Percentiles rank a stretch among this genome's conserved stretches.
Conservation (phyloP, 1,140 invertebrate genomes). For the Drosophila simulans region DNA sequence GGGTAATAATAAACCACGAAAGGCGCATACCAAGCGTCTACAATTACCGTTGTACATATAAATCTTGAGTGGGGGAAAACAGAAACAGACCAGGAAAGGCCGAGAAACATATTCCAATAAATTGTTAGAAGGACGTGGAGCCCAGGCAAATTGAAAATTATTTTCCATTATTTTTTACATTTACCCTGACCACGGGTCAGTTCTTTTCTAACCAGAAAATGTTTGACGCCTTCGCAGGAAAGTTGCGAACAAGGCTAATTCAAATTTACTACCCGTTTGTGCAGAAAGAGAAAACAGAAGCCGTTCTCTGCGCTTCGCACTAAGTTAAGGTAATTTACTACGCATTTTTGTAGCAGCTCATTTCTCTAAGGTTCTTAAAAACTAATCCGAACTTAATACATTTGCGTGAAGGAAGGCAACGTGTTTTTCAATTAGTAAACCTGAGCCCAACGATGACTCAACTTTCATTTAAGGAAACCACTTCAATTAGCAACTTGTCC, state of each 20-base stretch:
- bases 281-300: background rate
- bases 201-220: constrained; percentile 12
- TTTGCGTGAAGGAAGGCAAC: background rate
- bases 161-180: constrained; percentile 51
- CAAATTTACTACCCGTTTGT: constrained; percentile 42
- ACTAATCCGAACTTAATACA: background rate
- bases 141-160: constrained; percentile 71
- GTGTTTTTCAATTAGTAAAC: constrained; percentile 2
- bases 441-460: constrained; percentile 26
- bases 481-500: constrained; percentile 42
- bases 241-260: constrained; percentile 51
- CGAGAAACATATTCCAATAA: constrained; percentile 44
- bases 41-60: constrained; percentile 64
- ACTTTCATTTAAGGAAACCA: constrained; percentile 24
- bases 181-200: constrained; percentile 33
- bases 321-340: background rate
- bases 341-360: background rate
- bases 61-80: constrained; percentile 17
- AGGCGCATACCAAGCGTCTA: constrained; percentile 74
- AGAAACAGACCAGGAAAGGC: constrained; percentile 22
- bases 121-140: constrained; percentile 7
- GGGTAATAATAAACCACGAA: constrained; percentile 74
- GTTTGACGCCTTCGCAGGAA: constrained; percentile 32
- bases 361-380: background rate
- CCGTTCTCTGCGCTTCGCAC: background rate